These are phyloP conservation scores for Monomorium pharaonis DNA, from an alignment of 1,140 invertebrate genomes.

Conservation along the genomic window DNA sequence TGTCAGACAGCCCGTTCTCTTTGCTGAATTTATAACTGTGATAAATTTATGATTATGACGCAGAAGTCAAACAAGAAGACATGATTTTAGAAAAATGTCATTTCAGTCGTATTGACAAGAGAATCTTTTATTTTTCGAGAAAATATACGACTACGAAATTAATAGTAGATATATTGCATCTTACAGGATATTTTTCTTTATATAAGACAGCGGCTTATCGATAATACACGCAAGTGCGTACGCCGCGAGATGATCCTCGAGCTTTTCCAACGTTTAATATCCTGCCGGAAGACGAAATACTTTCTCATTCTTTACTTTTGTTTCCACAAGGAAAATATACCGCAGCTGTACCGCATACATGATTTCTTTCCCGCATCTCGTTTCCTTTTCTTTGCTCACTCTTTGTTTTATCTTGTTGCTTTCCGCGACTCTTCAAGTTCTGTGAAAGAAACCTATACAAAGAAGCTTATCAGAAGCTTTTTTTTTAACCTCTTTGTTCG, in stretches of 20 bases:
- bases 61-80: background rate
- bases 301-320: background rate
- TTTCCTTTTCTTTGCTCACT: background rate
- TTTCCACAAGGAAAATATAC: conserved; percentile 7
- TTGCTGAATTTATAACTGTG: background rate
- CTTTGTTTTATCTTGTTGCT: background rate
- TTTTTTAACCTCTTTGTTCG: conserved; percentile 9
- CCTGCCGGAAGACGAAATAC: conserved; percentile 6
- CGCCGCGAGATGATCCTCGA: background rate
- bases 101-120: background rate
- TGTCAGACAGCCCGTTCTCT: background rate
- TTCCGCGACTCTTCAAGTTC: background rate
- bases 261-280: conserved; percentile 35
- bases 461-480: background rate
- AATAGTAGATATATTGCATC: conserved; percentile 11
- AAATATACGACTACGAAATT: background rate
- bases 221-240: background rate
- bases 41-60: no score
- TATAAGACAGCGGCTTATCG: background rate
- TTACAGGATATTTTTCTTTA: background rate
- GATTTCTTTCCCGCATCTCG: background rate
- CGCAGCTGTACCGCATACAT: background rate
- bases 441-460: background rate
- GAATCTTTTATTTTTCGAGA: background rate
- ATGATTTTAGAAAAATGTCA: background rate